phyloP scores from a whole-genome alignment of 2,888 invertebrate genomes.

The Orgyia antiqua region DNA sequence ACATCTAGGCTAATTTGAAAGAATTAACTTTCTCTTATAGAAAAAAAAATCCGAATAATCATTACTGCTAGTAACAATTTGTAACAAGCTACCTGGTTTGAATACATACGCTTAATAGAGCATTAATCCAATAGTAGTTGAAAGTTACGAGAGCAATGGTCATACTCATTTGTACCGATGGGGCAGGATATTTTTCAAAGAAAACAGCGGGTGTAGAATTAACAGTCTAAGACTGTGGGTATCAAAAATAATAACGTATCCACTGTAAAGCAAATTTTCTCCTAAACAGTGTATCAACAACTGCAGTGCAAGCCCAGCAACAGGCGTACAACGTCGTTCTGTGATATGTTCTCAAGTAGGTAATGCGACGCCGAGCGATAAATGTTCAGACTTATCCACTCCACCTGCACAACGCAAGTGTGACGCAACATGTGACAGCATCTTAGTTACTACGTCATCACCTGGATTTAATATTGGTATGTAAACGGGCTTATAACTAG shows the following conservation, averaged over 20 bases:
- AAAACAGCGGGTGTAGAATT: too few relatives aligned
- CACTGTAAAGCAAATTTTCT: background rate
- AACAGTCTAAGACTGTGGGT: too few relatives aligned
- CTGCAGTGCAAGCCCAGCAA: conserved; percentile 38
- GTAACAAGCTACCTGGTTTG: too few relatives aligned
- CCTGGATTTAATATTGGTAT: conserved; percentile 43
- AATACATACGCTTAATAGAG: too few relatives aligned
- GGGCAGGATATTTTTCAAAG: too few relatives aligned
- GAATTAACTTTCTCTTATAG: too few relatives aligned
- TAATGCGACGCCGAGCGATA: conserved; percentile 37
- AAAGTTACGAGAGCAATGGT: too few relatives aligned
- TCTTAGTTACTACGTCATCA: conserved; percentile 20
- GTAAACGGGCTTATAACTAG: conserved; percentile 1
- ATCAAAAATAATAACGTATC: background rate
- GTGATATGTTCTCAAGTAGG: conserved; percentile 66
- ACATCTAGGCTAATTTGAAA: too few relatives aligned
- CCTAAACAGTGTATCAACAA: conserved; percentile 51
- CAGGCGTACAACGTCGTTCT: conserved; percentile 65
- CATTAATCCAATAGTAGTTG: too few relatives aligned
- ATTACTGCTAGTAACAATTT: too few relatives aligned
- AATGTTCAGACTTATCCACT: conserved; percentile 48
- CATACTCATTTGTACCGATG: too few relatives aligned
- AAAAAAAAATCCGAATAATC: too few relatives aligned
- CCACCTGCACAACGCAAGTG: conserved; percentile 47
- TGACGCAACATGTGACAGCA: conserved; percentile 28